Percentiles rank a stretch among this genome's conserved stretches.
phyloP scores from a whole-genome alignment of 2,888 invertebrate species.

The Amiota mariae region DNA sequence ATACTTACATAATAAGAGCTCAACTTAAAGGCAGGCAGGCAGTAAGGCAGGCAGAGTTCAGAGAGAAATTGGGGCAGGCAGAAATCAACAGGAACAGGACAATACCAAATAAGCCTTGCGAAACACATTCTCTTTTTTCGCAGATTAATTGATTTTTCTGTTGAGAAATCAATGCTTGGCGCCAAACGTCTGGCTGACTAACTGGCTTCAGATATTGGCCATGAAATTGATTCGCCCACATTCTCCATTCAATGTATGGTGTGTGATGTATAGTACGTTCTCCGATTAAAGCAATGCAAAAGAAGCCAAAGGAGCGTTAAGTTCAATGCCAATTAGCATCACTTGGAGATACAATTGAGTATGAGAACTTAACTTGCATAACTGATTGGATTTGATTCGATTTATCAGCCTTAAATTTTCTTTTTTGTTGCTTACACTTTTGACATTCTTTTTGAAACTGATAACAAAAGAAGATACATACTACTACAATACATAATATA shows the following conservation, averaged over 20 bases:
- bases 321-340: background rate
- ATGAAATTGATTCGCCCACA: background rate
- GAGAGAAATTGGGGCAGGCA: no score
- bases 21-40: no score
- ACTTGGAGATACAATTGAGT: background rate
- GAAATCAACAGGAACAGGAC: no score
- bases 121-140: background rate
- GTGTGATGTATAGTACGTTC: no score
- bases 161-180: slow-evolving; percentile 18
- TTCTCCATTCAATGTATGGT: no score
- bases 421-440: slow-evolving; percentile 33
- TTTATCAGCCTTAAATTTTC: slow-evolving; percentile 8
- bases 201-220: slow-evolving; percentile 1
- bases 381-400: slow-evolving; percentile 24
- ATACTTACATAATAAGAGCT: no score
- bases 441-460: no score
- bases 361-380: slow-evolving; percentile 11
- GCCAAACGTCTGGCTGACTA: background rate
- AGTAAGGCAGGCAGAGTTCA: no score
- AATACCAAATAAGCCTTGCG: slow-evolving; percentile 4
- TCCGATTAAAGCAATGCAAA: no score
- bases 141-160: slow-evolving; percentile 17
- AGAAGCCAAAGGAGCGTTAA: background rate
- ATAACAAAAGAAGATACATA: no score
- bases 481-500: no score